These are phyloP conservation scores for Cyclargus thomasi DNA, from an alignment of 1,140 invertebrate species.

Conservation along the genomic window DNA sequence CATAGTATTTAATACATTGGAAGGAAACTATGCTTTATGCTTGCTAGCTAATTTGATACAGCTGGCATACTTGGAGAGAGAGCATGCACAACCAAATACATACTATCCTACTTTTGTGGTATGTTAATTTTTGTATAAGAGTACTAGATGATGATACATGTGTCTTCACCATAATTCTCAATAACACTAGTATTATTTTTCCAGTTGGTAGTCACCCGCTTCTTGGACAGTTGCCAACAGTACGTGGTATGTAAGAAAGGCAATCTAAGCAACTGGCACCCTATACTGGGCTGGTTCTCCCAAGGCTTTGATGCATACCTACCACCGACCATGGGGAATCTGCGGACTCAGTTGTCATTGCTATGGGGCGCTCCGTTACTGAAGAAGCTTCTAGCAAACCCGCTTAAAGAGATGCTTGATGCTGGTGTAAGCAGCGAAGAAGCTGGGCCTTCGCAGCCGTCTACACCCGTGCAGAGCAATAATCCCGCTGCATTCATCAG, in stretches of 20 bases:
- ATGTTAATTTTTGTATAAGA: constrained; percentile 38
- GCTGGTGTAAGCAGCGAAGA: constrained; percentile 52
- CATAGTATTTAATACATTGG: constrained; percentile 90
- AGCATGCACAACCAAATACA: constrained; percentile 76
- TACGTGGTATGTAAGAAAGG: constrained; percentile 91
- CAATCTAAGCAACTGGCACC: constrained; percentile 97
- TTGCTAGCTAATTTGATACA: constrained; percentile 87
- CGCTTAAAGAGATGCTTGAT: constrained; percentile 63
- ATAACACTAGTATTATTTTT: constrained; percentile 13
- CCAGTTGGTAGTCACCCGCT: constrained; percentile 85
- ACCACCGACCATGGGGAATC: constrained; percentile 86
- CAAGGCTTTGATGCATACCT: constrained; percentile 89
- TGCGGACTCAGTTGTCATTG: constrained; percentile 88
- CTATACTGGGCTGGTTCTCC: constrained; percentile 97
- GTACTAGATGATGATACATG: no score
- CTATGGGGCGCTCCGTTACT: constrained; percentile 85
- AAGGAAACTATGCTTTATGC: constrained; percentile 91
- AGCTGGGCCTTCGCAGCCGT: constrained; percentile 63
- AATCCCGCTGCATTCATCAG: constrained; percentile 66
- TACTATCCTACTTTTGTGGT: constrained; percentile 84
- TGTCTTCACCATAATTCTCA: no score
- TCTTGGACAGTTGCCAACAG: constrained; percentile 89
- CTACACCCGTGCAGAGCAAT: constrained; percentile 59
- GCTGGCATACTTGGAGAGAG: constrained; percentile 83
- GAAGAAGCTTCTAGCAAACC: constrained; percentile 58